Conservation (phyloP, 2,888 invertebrate species). For the Harpagoxenus sublaevis region DNA sequence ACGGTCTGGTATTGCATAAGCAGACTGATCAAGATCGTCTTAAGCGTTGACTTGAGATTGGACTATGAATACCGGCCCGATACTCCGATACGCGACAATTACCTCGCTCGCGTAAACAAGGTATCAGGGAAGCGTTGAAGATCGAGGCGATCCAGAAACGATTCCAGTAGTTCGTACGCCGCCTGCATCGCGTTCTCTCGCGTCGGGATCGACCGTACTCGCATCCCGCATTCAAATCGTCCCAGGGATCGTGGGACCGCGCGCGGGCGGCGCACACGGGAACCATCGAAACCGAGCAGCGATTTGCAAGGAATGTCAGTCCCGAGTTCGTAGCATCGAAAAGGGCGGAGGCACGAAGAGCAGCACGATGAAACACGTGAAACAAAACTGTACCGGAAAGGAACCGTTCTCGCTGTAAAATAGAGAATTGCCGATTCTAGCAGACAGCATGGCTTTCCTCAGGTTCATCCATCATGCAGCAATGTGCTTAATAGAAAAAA, state of each 20-base stretch:
- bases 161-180: conserved; percentile 58
- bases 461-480: not conserved
- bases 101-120: too few relatives aligned
- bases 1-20: too few relatives aligned
- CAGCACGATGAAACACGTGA: conserved; percentile 8
- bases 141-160: conserved; percentile 48
- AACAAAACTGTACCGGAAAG: conserved; percentile 7
- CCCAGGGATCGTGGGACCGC: conserved; percentile 66
- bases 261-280: conserved; percentile 50
- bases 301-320: conserved; percentile 70
- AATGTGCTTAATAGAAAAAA: not conserved
- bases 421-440: not conserved
- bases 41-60: too few relatives aligned
- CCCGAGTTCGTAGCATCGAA: conserved; percentile 37
- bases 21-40: too few relatives aligned
- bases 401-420: not conserved
- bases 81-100: too few relatives aligned
- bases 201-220: conserved; percentile 45
- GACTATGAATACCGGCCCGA: too few relatives aligned
- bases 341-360: not conserved
- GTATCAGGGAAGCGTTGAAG: not conserved
- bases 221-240: conserved; percentile 70
- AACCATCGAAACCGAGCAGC: conserved; percentile 65
- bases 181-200: conserved; percentile 49
- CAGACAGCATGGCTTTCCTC: not conserved